Conservation (phyloP, 2,888 invertebrate genomes). For the Digitonthophagus gazella region DNA sequence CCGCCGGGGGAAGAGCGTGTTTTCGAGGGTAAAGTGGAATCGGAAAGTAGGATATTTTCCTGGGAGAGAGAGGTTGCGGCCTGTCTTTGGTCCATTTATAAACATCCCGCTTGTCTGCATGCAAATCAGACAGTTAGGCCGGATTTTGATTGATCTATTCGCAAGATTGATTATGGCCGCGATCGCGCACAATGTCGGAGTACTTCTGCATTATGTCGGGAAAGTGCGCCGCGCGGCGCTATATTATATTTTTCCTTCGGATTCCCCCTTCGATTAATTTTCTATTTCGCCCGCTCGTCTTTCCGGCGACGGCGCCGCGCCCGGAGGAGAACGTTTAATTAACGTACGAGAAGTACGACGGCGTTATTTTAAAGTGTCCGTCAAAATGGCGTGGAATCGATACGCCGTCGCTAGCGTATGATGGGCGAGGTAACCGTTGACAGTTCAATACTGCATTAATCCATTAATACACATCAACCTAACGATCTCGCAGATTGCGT, state of each 20-base stretch:
- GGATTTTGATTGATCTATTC: constrained; percentile 54
- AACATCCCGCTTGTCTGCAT: constrained; percentile 53
- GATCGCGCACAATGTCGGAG: constrained; percentile 45
- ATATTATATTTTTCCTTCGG: constrained; percentile 25
- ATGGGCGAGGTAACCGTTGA: constrained; percentile 49
- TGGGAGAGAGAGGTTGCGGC: constrained; percentile 33
- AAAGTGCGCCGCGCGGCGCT: constrained; percentile 31
- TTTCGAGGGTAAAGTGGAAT: constrained; percentile 37
- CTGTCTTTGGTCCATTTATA: constrained; percentile 52
- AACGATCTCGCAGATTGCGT: constrained; percentile 31
- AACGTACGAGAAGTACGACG: constrained; percentile 4
- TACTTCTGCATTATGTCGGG: constrained; percentile 40
- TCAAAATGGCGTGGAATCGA: constrained; percentile 37
- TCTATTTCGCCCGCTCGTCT: not conserved
- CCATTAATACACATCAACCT: constrained; percentile 51
- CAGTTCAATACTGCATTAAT: constrained; percentile 52
- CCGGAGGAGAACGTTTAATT: constrained; percentile 15
- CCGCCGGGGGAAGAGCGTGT: constrained; percentile 28
- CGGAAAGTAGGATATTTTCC: constrained; percentile 33
- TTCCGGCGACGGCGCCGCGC: not conserved
- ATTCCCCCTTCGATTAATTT: constrained; percentile 19
- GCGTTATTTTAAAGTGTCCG: constrained; percentile 23
- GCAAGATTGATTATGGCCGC: constrained; percentile 51
- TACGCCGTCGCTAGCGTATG: constrained; percentile 47
- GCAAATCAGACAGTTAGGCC: constrained; percentile 52